Conservation (phyloP, 2,888 invertebrate genomes). For the Eilema griseolum region DNA sequence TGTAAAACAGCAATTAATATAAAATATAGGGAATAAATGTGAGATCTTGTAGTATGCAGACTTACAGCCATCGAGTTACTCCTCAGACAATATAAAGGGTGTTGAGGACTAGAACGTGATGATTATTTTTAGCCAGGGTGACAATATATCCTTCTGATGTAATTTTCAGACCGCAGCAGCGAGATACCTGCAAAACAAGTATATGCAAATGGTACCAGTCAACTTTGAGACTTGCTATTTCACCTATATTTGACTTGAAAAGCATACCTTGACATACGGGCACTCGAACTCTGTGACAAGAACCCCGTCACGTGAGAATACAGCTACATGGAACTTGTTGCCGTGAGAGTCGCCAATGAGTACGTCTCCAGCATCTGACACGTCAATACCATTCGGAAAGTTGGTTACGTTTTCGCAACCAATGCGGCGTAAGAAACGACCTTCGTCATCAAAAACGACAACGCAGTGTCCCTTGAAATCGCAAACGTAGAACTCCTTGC, state of each 20-base stretch:
- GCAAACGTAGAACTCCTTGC: conserved; percentile 97
- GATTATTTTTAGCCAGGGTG: conserved; percentile 99
- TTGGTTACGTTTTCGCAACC: conserved; percentile 98
- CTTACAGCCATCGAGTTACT: conserved; percentile 85
- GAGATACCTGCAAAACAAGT: conserved; percentile 92
- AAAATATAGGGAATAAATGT: conserved; percentile 87
- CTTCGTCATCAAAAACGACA: conserved; percentile 97
- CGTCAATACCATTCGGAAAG: conserved; percentile 99
- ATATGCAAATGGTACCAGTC: neutral
- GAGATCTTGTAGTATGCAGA: conserved; percentile 87
- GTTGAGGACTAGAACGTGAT: conserved; percentile 98
- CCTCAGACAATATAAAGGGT: conserved; percentile 96
- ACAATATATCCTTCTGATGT: conserved; percentile 98
- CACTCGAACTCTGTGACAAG: conserved; percentile 98
- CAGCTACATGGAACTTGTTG: conserved; percentile 98
- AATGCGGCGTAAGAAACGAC: conserved; percentile 96
- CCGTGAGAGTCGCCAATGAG: conserved; percentile 99
- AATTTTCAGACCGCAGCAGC: conserved; percentile 99
- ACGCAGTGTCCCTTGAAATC: conserved; percentile 99
- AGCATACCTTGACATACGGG: conserved; percentile 97
- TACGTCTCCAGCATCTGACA: conserved; percentile 98
- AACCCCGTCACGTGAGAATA: conserved; percentile 95
- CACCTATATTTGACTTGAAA: neutral
- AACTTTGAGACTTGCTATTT: neutral
- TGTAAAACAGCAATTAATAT: conserved; percentile 86